Conservation (phyloP, 2,113 vertebrate species). For the Cyanoramphus novaezelandiae region DNA sequence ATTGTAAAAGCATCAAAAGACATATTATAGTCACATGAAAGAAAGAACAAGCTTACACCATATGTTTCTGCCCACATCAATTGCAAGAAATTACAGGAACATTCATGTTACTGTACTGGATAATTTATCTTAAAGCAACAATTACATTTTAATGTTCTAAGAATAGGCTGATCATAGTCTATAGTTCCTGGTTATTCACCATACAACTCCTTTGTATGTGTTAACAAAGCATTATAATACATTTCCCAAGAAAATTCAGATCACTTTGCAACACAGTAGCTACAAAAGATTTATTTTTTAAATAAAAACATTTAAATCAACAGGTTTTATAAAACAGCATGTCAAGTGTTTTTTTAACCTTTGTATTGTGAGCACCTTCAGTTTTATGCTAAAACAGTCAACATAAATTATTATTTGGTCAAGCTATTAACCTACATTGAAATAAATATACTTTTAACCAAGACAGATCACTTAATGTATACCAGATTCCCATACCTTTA, state of each 20-base stretch:
- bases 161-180: background rate
- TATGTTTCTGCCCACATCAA: background rate
- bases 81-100: background rate
- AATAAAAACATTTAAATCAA: slow-evolving; percentile 67
- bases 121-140: slow-evolving; percentile 10
- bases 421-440: background rate
- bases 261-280: slow-evolving; percentile 14
- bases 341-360: slow-evolving; percentile 40
- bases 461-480: slow-evolving; percentile 19
- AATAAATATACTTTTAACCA: slow-evolving; percentile 65
- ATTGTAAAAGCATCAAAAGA: background rate
- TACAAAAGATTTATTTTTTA: slow-evolving; percentile 66
- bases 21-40: background rate
- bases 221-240: background rate
- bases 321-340: slow-evolving; percentile 54
- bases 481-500: background rate
- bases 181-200: background rate
- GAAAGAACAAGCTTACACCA: background rate
- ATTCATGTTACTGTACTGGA: background rate
- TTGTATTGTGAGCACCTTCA: slow-evolving; percentile 56
- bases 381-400: slow-evolving; percentile 47
- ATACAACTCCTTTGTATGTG: background rate
- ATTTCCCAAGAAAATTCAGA: slow-evolving; percentile 32
- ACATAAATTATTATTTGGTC: slow-evolving; percentile 55
- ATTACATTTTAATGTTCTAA: background rate